Conservation (phyloP, 2,888 invertebrate species). For the Pollenia amentaria region DNA sequence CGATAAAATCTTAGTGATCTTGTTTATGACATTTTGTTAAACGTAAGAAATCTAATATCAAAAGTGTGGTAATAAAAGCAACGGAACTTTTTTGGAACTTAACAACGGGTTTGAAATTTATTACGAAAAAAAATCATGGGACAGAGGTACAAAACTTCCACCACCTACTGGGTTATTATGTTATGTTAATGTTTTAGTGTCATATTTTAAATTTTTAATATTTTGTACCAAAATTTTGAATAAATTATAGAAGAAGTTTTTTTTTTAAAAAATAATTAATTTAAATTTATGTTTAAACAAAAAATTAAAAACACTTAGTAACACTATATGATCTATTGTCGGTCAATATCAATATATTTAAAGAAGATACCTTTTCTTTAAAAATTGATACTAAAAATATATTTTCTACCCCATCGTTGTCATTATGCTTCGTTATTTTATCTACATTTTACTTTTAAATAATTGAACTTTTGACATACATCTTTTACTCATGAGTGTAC, state of each 20-base stretch:
- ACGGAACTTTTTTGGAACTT: background rate
- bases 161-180: background rate
- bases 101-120: background rate
- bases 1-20: slow-evolving; percentile 55
- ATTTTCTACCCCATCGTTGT: slow-evolving; percentile 56
- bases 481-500: slow-evolving; percentile 51
- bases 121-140: too few relatives aligned
- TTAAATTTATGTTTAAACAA: background rate
- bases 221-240: too few relatives aligned
- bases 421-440: slow-evolving; percentile 40
- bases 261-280: too few relatives aligned
- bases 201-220: background rate
- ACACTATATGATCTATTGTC: background rate
- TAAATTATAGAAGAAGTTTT: too few relatives aligned
- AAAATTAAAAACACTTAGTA: background rate
- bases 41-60: slow-evolving; percentile 60
- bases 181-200: background rate
- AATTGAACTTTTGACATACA: slow-evolving; percentile 69
- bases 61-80: background rate
- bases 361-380: background rate
- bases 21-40: slow-evolving; percentile 65
- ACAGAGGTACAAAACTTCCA: background rate
- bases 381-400: slow-evolving; percentile 26
- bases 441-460: slow-evolving; percentile 57
- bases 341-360: background rate